phyloP scores from a whole-genome alignment of 2,888 invertebrate species.

The Adelphocoris suturalis region DNA sequence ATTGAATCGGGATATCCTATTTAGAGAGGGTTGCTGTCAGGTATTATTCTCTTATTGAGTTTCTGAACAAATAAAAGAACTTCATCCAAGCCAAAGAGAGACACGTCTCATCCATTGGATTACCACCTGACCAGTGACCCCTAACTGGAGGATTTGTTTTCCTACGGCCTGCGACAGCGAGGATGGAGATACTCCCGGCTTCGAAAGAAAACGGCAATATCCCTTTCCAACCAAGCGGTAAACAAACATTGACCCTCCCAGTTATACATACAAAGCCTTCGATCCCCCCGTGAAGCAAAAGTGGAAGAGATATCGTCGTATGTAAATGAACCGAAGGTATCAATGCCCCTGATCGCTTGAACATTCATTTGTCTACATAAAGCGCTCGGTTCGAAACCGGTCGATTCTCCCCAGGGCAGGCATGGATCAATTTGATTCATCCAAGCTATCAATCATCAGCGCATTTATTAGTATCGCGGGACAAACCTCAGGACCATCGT shows the following conservation, averaged over 20 bases:
- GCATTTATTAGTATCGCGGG: slow-evolving; percentile 43
- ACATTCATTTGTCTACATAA: slow-evolving; percentile 42
- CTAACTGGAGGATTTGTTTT: slow-evolving; percentile 26
- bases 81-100: not conserved
- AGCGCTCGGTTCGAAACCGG: slow-evolving; percentile 16
- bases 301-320: slow-evolving; percentile 36
- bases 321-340: slow-evolving; percentile 39
- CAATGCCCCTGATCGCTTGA: slow-evolving; percentile 20
- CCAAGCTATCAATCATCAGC: slow-evolving; percentile 54
- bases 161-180: slow-evolving; percentile 11
- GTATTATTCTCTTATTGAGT: not conserved
- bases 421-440: slow-evolving; percentile 55
- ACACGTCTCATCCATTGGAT: slow-evolving; percentile 10
- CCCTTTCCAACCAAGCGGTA: slow-evolving; percentile 14
- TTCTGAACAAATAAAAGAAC: not conserved
- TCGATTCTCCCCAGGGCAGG: not conserved
- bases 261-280: slow-evolving; percentile 21
- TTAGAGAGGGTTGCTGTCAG: no score
- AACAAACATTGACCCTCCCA: slow-evolving; percentile 33
- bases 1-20: no score
- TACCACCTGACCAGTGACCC: slow-evolving; percentile 18
- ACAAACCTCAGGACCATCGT: slow-evolving; percentile 3
- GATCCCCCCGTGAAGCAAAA: not conserved
- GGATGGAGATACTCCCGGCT: not conserved
- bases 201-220: slow-evolving; percentile 23